A percentile compares a stretch with the other conserved stretches of the same genome.
Conservation (phyloP, 2,888 invertebrate genomes). For the Germaria angustata region DNA sequence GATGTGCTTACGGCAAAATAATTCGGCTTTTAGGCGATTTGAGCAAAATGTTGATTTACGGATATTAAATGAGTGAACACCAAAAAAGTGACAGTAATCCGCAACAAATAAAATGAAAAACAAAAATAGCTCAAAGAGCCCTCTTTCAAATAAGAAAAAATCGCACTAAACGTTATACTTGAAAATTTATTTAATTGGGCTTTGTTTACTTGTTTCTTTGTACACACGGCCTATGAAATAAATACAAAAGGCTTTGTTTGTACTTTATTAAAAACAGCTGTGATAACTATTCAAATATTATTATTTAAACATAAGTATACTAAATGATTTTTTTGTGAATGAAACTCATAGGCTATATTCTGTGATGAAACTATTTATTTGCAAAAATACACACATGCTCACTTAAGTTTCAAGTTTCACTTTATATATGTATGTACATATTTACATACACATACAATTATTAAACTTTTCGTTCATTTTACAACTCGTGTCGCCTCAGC, state of each 20-base stretch:
- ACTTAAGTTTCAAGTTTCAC: conserved; percentile 22
- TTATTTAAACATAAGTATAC: background rate
- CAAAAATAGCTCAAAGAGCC: background rate
- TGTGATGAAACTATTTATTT: conserved; percentile 15
- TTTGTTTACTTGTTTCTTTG: background rate
- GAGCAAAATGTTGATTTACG: background rate
- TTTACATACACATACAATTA: too few species aligned
- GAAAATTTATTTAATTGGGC: too few species aligned
- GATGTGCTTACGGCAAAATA: conserved; percentile 14
- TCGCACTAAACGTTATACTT: background rate
- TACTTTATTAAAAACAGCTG: background rate
- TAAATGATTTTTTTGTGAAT: background rate
- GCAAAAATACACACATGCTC: conserved; percentile 17
- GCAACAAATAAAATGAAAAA: background rate
- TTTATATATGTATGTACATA: too few species aligned
- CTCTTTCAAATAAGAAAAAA: background rate
- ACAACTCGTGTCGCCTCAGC: background rate
- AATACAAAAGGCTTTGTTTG: too few species aligned
- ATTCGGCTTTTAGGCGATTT: background rate
- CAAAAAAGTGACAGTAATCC: background rate
- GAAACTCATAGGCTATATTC: too few species aligned
- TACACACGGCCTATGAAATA: too few species aligned
- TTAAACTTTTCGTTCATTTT: background rate
- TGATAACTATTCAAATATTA: background rate
- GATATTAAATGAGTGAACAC: background rate